A percentile compares a stretch with the other conserved stretches of the same genome.
These are phyloP conservation scores for Cassiopea xamachana DNA, from an alignment of 30 jellyfish, hydroid and myxozoan genomes.

Conservation along the genomic window DNA sequence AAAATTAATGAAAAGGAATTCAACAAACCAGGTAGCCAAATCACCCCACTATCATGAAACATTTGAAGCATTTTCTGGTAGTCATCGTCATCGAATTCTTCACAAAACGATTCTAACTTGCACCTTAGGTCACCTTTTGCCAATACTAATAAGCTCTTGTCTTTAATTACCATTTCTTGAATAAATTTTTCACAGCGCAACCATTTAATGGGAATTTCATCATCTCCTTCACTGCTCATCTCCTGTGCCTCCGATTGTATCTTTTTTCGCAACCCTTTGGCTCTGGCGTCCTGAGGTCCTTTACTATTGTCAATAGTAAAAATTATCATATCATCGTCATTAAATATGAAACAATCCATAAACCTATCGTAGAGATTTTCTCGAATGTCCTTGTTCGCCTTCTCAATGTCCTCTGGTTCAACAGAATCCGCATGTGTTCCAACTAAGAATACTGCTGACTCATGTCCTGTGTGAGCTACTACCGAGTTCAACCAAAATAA, in stretches of 20 bases:
- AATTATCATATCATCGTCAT: neutral
- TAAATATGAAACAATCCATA: neutral
- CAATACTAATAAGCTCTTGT: neutral
- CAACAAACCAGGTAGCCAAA: conserved; percentile 64
- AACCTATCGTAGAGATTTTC: conserved; percentile 16
- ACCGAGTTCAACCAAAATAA: conserved; percentile 50
- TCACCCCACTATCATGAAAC: conserved; percentile 32
- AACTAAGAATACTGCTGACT: conserved; percentile 44
- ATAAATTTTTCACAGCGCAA: conserved; percentile 30
- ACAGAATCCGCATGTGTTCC: conserved; percentile 46
- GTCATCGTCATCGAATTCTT: neutral
- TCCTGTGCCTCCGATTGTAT: neutral
- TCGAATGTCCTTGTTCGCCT: conserved; percentile 11
- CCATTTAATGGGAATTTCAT: conserved; percentile 18
- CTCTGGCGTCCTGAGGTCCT: conserved; percentile 34
- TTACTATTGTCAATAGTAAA: conserved; percentile 50
- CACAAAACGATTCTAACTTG: neutral
- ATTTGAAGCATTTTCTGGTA: conserved; percentile 20
- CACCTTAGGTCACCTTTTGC: conserved; percentile 13
- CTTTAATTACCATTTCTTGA: conserved; percentile 3
- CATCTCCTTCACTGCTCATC: neutral
- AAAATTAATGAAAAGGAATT: too few relatives aligned
- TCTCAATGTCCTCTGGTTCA: neutral
- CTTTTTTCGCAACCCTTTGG: neutral
- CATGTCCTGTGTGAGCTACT: conserved; percentile 37